Percentiles rank a stretch among this genome's conserved stretches.
These are phyloP conservation scores for Tetranychus urticae DNA, from an alignment of 1,140 invertebrate genomes.

Conservation along the genomic window DNA sequence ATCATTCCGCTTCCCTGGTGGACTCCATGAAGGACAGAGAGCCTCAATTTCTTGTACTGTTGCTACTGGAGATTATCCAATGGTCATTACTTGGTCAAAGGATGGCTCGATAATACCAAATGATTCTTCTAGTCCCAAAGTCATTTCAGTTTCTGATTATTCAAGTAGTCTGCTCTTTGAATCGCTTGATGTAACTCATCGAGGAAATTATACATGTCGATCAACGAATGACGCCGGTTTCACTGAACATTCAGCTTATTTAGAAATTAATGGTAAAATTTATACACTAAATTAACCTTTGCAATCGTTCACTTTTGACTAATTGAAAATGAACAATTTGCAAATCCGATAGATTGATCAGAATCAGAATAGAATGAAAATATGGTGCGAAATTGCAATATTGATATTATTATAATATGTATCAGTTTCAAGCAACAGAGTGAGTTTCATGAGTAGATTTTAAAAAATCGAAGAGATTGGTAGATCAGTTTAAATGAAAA, in stretches of 20 bases:
- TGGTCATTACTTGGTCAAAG: constrained; percentile 50
- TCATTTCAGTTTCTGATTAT: constrained; percentile 12
- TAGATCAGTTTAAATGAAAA: neutral
- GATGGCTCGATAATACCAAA: constrained; percentile 33
- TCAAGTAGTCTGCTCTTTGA: constrained; percentile 14
- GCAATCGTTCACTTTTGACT: too few relatives aligned
- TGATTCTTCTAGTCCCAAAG: constrained; percentile 5
- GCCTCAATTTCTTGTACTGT: constrained; percentile 60
- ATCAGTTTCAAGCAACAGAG: too few relatives aligned
- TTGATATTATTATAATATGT: too few relatives aligned
- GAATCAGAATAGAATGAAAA: too few relatives aligned
- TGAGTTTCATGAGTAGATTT: too few relatives aligned
- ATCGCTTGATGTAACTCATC: constrained; percentile 24
- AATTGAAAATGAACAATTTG: too few relatives aligned
- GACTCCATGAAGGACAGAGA: constrained; percentile 54
- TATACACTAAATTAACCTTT: too few relatives aligned
- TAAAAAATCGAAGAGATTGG: too few relatives aligned
- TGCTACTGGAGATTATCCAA: constrained; percentile 46
- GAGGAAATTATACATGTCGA: constrained; percentile 43
- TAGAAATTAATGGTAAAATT: constrained; percentile 44
- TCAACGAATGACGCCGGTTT: constrained; percentile 33
- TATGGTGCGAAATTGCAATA: too few relatives aligned
- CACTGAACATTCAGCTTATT: constrained; percentile 30
- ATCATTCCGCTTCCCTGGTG: constrained; percentile 29
- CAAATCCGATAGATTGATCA: too few relatives aligned